Percentiles rank a stretch among this genome's conserved stretches.
Conservation (phyloP, 2,797 vertebrate species). For the Sphaeramia orbicularis region DNA sequence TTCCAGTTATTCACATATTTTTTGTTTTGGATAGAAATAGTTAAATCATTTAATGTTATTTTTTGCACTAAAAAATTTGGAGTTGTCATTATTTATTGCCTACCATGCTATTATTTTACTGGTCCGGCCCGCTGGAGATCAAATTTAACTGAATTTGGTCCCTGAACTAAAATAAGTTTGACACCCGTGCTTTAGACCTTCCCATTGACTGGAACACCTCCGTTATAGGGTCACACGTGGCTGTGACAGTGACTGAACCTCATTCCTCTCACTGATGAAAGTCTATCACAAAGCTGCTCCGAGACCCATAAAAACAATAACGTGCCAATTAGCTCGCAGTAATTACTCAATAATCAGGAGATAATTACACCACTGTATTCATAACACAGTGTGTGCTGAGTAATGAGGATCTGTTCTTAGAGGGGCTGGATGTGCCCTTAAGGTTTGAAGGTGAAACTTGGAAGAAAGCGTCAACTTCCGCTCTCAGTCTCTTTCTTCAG, state of each 20-base stretch:
- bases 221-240: neutral
- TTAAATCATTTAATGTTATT: too few relatives aligned
- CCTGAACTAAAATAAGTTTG: too few relatives aligned
- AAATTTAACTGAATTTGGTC: too few relatives aligned
- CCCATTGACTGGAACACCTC: too few relatives aligned
- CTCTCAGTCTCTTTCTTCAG: neutral
- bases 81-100: too few relatives aligned
- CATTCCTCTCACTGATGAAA: conserved; percentile 27
- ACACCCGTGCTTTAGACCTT: too few relatives aligned
- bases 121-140: too few relatives aligned
- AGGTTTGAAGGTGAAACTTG: conserved; percentile 39
- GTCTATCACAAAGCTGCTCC: conserved; percentile 48
- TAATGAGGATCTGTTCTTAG: neutral
- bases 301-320: conserved; percentile 66
- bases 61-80: too few relatives aligned
- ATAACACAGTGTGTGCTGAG: conserved; percentile 3
- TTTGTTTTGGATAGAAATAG: too few relatives aligned
- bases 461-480: neutral
- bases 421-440: neutral
- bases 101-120: too few relatives aligned
- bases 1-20: too few relatives aligned
- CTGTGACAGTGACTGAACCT: conserved; percentile 51
- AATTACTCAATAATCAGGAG: conserved; percentile 69
- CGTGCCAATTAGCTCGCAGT: conserved; percentile 58
- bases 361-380: conserved; percentile 63